Percentiles rank a stretch among this genome's conserved stretches.
Conservation (phyloP, 2,797 vertebrate genomes). For the Danio jaintianensis region DNA sequence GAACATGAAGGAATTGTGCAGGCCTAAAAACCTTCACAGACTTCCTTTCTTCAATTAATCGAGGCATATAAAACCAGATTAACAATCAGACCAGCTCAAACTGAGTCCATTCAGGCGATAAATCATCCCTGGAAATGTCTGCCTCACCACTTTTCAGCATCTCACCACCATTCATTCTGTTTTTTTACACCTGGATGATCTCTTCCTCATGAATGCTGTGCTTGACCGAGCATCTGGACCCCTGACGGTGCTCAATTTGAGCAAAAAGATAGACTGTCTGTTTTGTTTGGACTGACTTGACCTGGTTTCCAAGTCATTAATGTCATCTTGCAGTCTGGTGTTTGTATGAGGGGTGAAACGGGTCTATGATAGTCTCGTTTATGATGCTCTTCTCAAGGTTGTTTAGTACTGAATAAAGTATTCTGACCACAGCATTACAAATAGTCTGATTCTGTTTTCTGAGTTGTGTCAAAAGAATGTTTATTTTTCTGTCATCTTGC, state of each 20-base stretch:
- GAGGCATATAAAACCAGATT: slow-evolving; percentile 11
- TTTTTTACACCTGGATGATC: slow-evolving; percentile 65
- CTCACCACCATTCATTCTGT: slow-evolving; percentile 21
- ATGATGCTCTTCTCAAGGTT: background rate
- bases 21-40: background rate
- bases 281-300: slow-evolving; percentile 74
- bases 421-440: background rate
- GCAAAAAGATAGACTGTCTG: slow-evolving; percentile 71
- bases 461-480: background rate
- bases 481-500: background rate
- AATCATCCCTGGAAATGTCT: slow-evolving; percentile 21
- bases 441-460: background rate
- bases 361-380: background rate
- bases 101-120: slow-evolving; percentile 16
- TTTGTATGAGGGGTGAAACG: slow-evolving; percentile 15
- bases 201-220: slow-evolving; percentile 37
- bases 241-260: slow-evolving; percentile 77
- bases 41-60: slow-evolving; percentile 14
- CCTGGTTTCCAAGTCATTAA: slow-evolving; percentile 64
- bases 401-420: background rate
- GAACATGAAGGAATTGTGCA: too few relatives aligned
- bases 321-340: slow-evolving; percentile 50
- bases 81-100: slow-evolving; percentile 20
- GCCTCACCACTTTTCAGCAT: slow-evolving; percentile 7
- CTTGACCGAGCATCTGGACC: slow-evolving; percentile 66